These are phyloP conservation scores for Helicoverpa assulta DNA, from an alignment of 2,888 invertebrate genomes.

Conservation along the genomic window DNA sequence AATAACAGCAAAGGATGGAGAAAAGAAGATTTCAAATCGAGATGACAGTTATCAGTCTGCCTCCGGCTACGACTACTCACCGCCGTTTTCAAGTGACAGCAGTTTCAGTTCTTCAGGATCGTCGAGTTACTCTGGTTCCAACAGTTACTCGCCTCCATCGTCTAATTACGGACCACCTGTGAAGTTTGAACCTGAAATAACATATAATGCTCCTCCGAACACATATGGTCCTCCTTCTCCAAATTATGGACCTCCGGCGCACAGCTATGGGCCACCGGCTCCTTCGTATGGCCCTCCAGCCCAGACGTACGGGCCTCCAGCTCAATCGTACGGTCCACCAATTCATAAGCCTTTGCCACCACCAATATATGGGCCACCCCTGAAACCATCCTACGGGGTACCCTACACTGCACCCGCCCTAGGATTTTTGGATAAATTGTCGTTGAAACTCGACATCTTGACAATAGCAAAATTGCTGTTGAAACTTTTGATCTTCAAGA, in stretches of 20 bases:
- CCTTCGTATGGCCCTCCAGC: constrained; percentile 85
- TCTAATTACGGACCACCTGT: constrained; percentile 79
- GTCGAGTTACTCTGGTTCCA: constrained; percentile 69
- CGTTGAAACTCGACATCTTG: constrained; percentile 92
- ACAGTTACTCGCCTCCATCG: constrained; percentile 76
- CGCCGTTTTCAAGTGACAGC: constrained; percentile 77
- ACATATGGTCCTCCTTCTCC: constrained; percentile 68
- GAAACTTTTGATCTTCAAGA: constrained; percentile 94
- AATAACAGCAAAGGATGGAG: constrained; percentile 86
- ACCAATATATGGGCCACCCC: constrained; percentile 83
- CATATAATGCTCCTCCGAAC: constrained; percentile 74
- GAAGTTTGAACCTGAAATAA: constrained; percentile 72
- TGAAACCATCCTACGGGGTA: constrained; percentile 86
- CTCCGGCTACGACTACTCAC: constrained; percentile 85
- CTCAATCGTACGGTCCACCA: constrained; percentile 80
- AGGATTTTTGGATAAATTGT: constrained; percentile 92
- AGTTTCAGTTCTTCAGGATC: constrained; percentile 78
- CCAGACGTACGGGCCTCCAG: constrained; percentile 80
- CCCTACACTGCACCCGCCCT: constrained; percentile 89
- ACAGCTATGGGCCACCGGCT: constrained; percentile 79
- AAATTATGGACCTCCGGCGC: constrained; percentile 79
- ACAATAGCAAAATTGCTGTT: constrained; percentile 94
- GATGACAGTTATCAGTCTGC: constrained; percentile 84
- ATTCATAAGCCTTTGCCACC: constrained; percentile 73
- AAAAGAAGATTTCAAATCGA: constrained; percentile 85